Base-by-base conservation (phyloP, 2,113 vertebrate genomes). In the Scatophagus argus region DNA sequence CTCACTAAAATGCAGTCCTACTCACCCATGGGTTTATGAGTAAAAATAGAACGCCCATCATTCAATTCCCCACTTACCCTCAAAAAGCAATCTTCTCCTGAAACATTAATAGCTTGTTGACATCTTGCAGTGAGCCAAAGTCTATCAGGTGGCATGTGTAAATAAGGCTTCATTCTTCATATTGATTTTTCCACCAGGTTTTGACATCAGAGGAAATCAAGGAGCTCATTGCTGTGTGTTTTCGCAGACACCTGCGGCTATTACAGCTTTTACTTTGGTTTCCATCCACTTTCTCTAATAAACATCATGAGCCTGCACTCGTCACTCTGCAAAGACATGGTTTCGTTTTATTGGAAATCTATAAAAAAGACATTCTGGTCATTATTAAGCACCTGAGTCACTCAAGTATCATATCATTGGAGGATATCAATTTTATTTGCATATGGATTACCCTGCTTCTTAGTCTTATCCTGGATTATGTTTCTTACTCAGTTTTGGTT, bases 131-230 rank as follows among this genome's bases (percentile, higher is more conserved):
- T n/a, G 65, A 87, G 69, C 60, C 41, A 17, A 85, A 87, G 81
- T 89, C 81, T 69, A 70, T 91, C 89, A 88, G 87, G 82, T 88
- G 55, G 56, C 54, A n/a, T 76, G 83, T 87, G 83, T 88, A 85
- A 90, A 86, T 90, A 88, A 87, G 83, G 77, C 85, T 87, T 79
- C 82, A 83, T 88, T 88, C 82, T 74, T 82, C 76, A 68, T 79
- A 93, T 93, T 85, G 93, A 94, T 93, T 93, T 91, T 69, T 64
- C 54, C 77, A 72, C 49, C 66, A 32, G 70, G 80, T 81, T 85
- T 90, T 90, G 88, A 91, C 89, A 91, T 87, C 70, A 79, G 75
- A 88, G 85, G 78, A 88, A 90, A 89, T 90, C 80, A 82, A 77
- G 69, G 49, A 59, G 78, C 86, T 74, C 67, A n/a, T 72, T 71